Evolutionary conservation across 1,140 invertebrate genomes (phyloP).

Genomic region (Drosophila kohkoa): DNA sequence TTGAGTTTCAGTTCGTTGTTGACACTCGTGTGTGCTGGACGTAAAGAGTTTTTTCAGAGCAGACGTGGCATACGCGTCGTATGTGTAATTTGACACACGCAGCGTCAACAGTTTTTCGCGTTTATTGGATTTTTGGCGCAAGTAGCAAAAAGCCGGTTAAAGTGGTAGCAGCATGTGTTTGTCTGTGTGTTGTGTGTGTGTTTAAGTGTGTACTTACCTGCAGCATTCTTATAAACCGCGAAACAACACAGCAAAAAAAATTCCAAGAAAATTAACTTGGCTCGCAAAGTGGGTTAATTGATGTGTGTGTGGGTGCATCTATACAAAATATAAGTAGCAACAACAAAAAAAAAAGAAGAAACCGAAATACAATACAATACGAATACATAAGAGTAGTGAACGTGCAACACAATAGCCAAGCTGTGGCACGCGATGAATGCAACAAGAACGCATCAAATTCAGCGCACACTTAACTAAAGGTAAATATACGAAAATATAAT

Average conservation of each 20-base stretch:
- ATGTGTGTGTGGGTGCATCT: constrained; percentile 60
- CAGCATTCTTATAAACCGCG: constrained; percentile 31
- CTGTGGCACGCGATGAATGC: constrained; percentile 49
- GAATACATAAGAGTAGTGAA: constrained; percentile 40
- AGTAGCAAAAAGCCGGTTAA: constrained; percentile 73
- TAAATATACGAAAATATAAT: constrained; percentile 27
- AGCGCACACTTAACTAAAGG: constrained; percentile 32
- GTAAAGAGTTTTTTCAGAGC: neutral
- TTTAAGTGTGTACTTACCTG: constrained; percentile 45
- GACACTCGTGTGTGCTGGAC: constrained; percentile 64
- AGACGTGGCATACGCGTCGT: constrained; percentile 46
- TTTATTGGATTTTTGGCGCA: constrained; percentile 73
- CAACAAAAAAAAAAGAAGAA: constrained; percentile 48
- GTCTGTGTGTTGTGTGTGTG: constrained; percentile 25
- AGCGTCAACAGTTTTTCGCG: constrained; percentile 44
- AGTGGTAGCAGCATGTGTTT: constrained; percentile 45
- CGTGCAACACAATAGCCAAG: constrained; percentile 47
- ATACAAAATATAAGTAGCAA: constrained; percentile 38
- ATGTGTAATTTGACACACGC: constrained; percentile 43
- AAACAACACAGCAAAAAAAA: constrained; percentile 40
- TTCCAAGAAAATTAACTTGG: constrained; percentile 76
- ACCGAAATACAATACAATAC: constrained; percentile 44
- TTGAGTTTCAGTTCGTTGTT: constrained; percentile 67
- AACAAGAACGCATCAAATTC: constrained; percentile 15
- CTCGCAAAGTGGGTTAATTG: constrained; percentile 71